These are phyloP conservation scores for Poecile montanus DNA, from an alignment of 2,797 vertebrate genomes.

Conservation along the genomic window DNA sequence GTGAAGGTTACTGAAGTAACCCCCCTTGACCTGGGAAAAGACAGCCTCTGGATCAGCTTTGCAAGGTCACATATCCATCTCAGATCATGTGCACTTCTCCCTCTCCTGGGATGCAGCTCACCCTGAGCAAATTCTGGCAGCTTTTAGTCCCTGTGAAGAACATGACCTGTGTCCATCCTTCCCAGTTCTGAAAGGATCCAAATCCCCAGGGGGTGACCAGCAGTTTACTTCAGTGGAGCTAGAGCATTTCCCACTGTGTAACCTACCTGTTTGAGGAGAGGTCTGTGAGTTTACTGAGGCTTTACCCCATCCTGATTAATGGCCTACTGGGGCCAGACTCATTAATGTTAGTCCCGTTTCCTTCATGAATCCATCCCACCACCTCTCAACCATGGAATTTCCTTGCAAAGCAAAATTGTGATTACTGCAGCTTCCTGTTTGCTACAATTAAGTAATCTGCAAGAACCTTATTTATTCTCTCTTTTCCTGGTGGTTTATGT, in stretches of 20 bases:
- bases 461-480: constrained; percentile 46
- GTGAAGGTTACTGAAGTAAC: not conserved
- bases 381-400: not conserved
- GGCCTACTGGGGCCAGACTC: not conserved
- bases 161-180: not conserved
- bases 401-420: not conserved
- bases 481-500: constrained; percentile 52
- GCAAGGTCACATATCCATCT: not conserved
- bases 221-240: not conserved
- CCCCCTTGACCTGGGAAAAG: not conserved
- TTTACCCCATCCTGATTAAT: not conserved
- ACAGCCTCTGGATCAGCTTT: not conserved
- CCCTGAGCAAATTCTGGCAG: not conserved
- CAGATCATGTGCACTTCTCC: not conserved
- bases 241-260: not conserved
- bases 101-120: not conserved
- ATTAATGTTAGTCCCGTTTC: not conserved
- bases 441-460: constrained; percentile 11
- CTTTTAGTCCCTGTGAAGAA: not conserved
- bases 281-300: not conserved
- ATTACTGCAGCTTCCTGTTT: constrained; percentile 5
- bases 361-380: not conserved
- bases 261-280: not conserved
- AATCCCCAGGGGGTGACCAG: not conserved
- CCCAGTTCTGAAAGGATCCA: not conserved